Conservation (phyloP, 2,888 invertebrate genomes). For the Phalangium opilio region DNA sequence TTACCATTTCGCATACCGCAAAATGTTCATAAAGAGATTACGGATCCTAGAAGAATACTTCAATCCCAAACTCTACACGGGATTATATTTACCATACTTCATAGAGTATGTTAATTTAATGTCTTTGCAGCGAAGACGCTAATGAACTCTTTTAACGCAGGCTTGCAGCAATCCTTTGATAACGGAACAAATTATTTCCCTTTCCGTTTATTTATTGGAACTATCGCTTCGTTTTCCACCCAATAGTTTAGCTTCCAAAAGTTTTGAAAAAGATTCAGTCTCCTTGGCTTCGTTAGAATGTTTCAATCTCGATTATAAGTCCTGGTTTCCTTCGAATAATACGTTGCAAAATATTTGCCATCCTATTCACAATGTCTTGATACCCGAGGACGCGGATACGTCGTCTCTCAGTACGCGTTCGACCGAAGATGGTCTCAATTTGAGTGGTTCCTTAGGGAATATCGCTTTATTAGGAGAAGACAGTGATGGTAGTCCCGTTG, state of each 20-base stretch:
- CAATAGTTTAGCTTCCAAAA: conserved; percentile 16
- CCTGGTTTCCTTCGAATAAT: conserved; percentile 31
- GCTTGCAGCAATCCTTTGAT: conserved; percentile 55
- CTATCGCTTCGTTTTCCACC: conserved; percentile 47
- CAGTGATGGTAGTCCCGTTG: conserved; percentile 5
- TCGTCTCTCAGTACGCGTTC: conserved; percentile 32
- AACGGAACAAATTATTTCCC: conserved; percentile 74
- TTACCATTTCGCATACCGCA: conserved; percentile 63
- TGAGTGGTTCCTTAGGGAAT: conserved; percentile 5
- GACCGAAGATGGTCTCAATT: conserved; percentile 43
- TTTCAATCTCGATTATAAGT: conserved; percentile 27
- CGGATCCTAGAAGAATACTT: conserved; percentile 48
- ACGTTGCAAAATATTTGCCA: conserved; percentile 19
- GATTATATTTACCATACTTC: conserved; percentile 61
- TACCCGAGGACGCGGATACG: too few relatives aligned
- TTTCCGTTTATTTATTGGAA: conserved; percentile 71
- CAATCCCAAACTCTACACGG: conserved; percentile 43
- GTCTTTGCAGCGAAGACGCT: background rate
- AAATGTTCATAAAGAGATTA: conserved; percentile 38
- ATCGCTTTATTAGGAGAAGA: conserved; percentile 2
- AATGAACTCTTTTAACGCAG: conserved; percentile 21
- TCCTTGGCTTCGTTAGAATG: conserved; percentile 19
- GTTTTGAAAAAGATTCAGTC: conserved; percentile 1
- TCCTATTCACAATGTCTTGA: conserved; percentile 8
- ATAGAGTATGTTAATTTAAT: conserved; percentile 37